Conservation (phyloP, 2,797 vertebrate species). For the Philypnodon macrostomus region DNA sequence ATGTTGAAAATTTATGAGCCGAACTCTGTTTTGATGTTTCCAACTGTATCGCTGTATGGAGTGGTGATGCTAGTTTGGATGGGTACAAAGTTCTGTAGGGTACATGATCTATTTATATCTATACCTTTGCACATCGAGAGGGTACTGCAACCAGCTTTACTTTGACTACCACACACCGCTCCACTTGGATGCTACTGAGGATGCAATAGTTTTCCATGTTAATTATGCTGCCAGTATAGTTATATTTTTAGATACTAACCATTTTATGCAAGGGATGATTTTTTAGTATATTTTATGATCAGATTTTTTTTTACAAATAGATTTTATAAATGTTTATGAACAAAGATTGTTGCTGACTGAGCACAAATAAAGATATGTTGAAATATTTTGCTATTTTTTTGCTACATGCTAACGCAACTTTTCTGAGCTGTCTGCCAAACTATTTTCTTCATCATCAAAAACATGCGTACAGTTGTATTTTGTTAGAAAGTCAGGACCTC, state of each 20-base stretch:
- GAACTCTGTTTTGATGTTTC: conserved; percentile 41
- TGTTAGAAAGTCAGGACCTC: too few relatives aligned
- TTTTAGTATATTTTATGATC: conserved; percentile 38
- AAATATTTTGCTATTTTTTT: background rate
- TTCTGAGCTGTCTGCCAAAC: too few relatives aligned
- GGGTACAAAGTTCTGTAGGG: conserved; percentile 21
- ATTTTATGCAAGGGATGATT: conserved; percentile 44
- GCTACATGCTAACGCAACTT: too few relatives aligned
- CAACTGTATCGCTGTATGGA: conserved; percentile 20
- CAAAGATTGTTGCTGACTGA: conserved; percentile 52
- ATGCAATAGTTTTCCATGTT: conserved; percentile 20
- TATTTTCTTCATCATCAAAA: too few relatives aligned
- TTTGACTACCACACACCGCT: conserved; percentile 15
- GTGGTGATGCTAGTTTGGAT: conserved; percentile 17
- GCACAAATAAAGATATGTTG: conserved; percentile 58
- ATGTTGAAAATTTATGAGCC: conserved; percentile 54
- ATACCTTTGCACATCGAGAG: conserved; percentile 45
- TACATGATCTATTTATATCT: conserved; percentile 45
- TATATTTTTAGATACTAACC: conserved; percentile 37
- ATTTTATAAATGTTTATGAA: conserved; percentile 50
- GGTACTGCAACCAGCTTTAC: conserved; percentile 36
- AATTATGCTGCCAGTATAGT: conserved; percentile 36
- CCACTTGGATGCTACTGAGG: conserved; percentile 7
- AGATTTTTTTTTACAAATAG: conserved; percentile 41
- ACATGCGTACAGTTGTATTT: too few relatives aligned